A percentile compares a stretch with the other conserved stretches of the same genome.
phyloP scores from a whole-genome alignment of 2,888 invertebrate species.

The Anarsia innoxiella region DNA sequence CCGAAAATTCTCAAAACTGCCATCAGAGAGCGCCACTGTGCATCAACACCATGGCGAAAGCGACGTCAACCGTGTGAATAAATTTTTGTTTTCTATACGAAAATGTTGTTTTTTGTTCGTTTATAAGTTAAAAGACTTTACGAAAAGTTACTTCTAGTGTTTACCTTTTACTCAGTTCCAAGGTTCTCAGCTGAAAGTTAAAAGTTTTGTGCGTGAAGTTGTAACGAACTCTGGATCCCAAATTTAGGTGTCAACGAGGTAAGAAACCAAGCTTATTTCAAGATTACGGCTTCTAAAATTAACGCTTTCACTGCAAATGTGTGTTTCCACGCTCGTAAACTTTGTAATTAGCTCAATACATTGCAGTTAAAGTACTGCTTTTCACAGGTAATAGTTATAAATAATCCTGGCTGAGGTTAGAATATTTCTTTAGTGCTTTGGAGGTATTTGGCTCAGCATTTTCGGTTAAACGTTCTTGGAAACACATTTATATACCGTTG shows the following conservation, averaged over 20 bases:
- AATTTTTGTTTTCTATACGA: conserved; percentile 64
- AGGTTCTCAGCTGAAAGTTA: conserved; percentile 49
- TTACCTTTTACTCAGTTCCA: conserved; percentile 36
- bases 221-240: conserved; percentile 69
- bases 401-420: conserved; percentile 65
- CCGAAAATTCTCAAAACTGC: conserved; percentile 23
- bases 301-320: conserved; percentile 35
- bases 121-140: conserved; percentile 55
- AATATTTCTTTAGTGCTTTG: conserved; percentile 45
- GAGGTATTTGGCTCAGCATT: conserved; percentile 22
- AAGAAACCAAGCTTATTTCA: conserved; percentile 63
- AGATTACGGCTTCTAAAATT: conserved; percentile 55
- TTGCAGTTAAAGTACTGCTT: conserved; percentile 24
- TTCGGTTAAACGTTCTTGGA: background rate
- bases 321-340: conserved; percentile 23
- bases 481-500: background rate
- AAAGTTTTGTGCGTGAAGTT: conserved; percentile 67
- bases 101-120: conserved; percentile 58
- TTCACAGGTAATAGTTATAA: conserved; percentile 57
- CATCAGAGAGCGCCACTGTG: conserved; percentile 47
- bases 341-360: conserved; percentile 30
- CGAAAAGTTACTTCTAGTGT: conserved; percentile 49
- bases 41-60: conserved; percentile 61
- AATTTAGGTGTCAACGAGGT: conserved; percentile 75
- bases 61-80: conserved; percentile 66